Conservation (phyloP, 2,797 vertebrate species). For the Danio jaintianensis region DNA sequence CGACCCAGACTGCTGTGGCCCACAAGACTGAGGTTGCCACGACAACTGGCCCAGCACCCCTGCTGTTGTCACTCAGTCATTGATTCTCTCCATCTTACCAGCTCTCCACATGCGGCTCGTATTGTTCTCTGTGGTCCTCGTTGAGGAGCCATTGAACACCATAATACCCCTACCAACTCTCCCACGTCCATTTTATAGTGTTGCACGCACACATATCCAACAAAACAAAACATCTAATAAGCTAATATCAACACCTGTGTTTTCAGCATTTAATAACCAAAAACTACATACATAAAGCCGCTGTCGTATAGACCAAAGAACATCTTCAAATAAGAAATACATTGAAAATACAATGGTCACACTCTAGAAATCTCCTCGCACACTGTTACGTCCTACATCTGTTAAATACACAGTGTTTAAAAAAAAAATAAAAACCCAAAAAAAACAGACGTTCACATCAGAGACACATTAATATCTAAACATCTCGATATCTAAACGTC, state of each 20-base stretch:
- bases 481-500: slow-evolving; percentile 42
- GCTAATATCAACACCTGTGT: slow-evolving; percentile 16
- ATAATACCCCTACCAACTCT: slow-evolving; percentile 47
- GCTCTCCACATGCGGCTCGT: slow-evolving; percentile 73
- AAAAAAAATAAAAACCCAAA: too few relatives aligned
- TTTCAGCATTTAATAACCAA: slow-evolving; percentile 64
- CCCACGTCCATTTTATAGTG: slow-evolving; percentile 31
- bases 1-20: slow-evolving; percentile 71
- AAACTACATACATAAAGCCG: slow-evolving; percentile 63
- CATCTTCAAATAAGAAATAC: slow-evolving; percentile 57
- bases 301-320: slow-evolving; percentile 50
- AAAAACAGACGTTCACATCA: slow-evolving; percentile 56
- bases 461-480: slow-evolving; percentile 59
- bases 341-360: slow-evolving; percentile 61
- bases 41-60: slow-evolving; percentile 72
- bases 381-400: slow-evolving; percentile 49
- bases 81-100: slow-evolving; percentile 77
- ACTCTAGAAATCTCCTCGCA: slow-evolving; percentile 43
- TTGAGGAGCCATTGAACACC: slow-evolving; percentile 51
- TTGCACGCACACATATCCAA: neutral
- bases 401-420: slow-evolving; percentile 61
- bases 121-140: slow-evolving; percentile 66
- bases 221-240: neutral
- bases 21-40: slow-evolving; percentile 76
- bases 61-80: slow-evolving; percentile 76